phyloP scores from a whole-genome alignment of 2,113 vertebrate species.

The Xenopus tropicalis region UCB_Xtro_10.0 CM004443.2:14904501-14905000 shows the following conservation, averaged over 20 bases:
- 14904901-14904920: too few species aligned
- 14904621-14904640: conserved; percentile 34
- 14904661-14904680: conserved; percentile 18
- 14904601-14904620: conserved; percentile 35
- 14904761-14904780: too few species aligned
- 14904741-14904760: too few species aligned
- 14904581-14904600: conserved; percentile 14
- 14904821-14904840: too few species aligned
- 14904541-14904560: conserved; percentile 21
- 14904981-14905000: too few species aligned
- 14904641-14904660: conserved; percentile 19
- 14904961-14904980: too few species aligned
- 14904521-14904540: conserved; percentile 4
- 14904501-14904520: conserved; percentile 5
- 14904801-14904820: conserved; percentile 18
- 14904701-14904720: not conserved
- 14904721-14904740: not conserved
- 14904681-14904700: conserved; percentile 23
- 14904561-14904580: conserved; percentile 17
- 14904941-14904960: too few species aligned
- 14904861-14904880: conserved; percentile 16
- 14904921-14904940: too few species aligned
- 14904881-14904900: too few species aligned
- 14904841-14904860: too few species aligned
- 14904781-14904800: not conserved